Conservation (phyloP, 2,113 vertebrate genomes). For the Salminus brasiliensis region DNA sequence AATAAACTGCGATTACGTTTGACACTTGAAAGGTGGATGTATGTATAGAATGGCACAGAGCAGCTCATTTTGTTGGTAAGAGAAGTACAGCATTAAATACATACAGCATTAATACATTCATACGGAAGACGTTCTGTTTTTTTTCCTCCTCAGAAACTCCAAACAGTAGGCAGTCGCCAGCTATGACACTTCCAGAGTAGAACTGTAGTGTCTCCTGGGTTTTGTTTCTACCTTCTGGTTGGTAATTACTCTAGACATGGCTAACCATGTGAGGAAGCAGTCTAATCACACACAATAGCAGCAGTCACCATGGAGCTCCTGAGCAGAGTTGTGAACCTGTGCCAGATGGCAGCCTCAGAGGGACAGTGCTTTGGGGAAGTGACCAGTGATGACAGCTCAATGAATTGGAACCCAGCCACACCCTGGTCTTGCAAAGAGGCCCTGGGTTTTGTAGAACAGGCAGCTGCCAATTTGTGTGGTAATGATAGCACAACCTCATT, state of each 20-base stretch:
- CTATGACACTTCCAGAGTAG: not conserved
- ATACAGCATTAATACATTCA: not conserved
- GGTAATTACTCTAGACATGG: slow-evolving; percentile 14
- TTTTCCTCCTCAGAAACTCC: not conserved
- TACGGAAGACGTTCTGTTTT: not conserved
- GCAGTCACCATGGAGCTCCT: not conserved
- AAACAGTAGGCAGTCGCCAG: not conserved
- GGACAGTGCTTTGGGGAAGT: slow-evolving; percentile 9
- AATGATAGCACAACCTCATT: not conserved
- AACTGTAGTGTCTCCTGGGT: not conserved
- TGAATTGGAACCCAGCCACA: slow-evolving; percentile 5
- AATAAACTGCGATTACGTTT: too few species aligned
- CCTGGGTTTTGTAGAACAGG: not conserved
- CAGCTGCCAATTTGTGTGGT: not conserved
- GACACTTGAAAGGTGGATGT: too few species aligned
- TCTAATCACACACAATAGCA: slow-evolving; percentile 21
- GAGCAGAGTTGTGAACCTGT: not conserved
- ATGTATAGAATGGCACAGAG: too few species aligned
- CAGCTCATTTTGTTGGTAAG: too few species aligned
- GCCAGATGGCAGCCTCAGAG: slow-evolving; percentile 14
- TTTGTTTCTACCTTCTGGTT: slow-evolving; percentile 9
- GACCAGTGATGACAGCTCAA: slow-evolving; percentile 17
- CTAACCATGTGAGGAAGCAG: slow-evolving; percentile 13
- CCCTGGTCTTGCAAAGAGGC: not conserved
- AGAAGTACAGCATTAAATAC: not conserved